These are phyloP conservation scores for Ispidina picta DNA, from an alignment of 2,797 vertebrate species.

Conservation along the genomic window DNA sequence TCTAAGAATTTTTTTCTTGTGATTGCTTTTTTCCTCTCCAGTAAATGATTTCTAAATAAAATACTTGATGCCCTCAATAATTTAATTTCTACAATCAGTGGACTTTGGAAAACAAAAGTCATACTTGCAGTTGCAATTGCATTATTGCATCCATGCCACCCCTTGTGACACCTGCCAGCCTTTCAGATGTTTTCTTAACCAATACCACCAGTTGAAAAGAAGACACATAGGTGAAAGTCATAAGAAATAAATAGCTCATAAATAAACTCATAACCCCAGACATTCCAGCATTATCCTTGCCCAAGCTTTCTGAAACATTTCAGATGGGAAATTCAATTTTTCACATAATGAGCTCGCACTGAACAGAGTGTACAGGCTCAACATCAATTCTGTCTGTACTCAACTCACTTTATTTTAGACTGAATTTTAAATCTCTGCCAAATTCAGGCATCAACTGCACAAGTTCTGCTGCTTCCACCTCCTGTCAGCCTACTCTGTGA, in stretches of 20 bases:
- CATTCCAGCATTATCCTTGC: not conserved
- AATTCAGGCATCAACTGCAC: slow-evolving; percentile 9
- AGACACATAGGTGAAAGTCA: rapidly evolving
- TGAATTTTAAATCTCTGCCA: slow-evolving; percentile 38
- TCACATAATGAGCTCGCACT: not conserved
- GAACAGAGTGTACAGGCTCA: slow-evolving; percentile 20
- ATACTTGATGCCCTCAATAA: not conserved
- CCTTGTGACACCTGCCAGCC: not conserved
- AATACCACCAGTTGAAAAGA: not conserved
- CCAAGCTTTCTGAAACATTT: not conserved
- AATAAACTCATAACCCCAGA: too few species aligned
- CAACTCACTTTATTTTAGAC: slow-evolving; percentile 44
- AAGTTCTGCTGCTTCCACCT: slow-evolving; percentile 48
- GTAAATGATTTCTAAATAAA: not conserved
- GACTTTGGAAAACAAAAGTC: not conserved
- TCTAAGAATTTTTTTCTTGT: not conserved
- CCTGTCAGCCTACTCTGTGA: not conserved
- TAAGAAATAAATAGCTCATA: not conserved
- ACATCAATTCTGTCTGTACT: not conserved
- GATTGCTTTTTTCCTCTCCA: not conserved
- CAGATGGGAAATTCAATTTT: not conserved
- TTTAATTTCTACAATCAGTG: not conserved
- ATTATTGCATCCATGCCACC: not conserved
- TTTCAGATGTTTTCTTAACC: not conserved
- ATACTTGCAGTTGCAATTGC: not conserved